These are phyloP conservation scores for Polyploca ridens DNA, from an alignment of 2,888 invertebrate species.

Conservation along the genomic window DNA sequence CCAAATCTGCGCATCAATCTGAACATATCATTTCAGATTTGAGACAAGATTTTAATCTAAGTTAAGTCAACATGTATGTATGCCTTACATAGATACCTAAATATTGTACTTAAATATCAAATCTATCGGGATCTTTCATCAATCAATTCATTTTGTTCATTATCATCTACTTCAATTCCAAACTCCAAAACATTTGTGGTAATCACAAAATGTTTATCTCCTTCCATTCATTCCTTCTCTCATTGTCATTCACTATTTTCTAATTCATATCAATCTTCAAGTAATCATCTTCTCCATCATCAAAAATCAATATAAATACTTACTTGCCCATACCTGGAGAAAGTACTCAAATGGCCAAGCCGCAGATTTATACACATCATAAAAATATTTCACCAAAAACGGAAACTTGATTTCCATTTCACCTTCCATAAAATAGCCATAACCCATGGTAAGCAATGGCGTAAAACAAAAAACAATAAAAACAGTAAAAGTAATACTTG, in stretches of 20 bases:
- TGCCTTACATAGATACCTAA: too few species aligned
- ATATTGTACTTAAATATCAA: too few species aligned
- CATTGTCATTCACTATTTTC: neutral
- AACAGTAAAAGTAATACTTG: constrained; percentile 37
- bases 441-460: constrained; percentile 51
- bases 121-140: too few species aligned
- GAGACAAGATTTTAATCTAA: too few species aligned
- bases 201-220: neutral
- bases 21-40: too few species aligned
- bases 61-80: too few species aligned
- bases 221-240: neutral
- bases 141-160: too few species aligned
- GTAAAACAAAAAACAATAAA: constrained; percentile 48
- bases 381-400: constrained; percentile 57
- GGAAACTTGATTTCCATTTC: constrained; percentile 50
- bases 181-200: too few species aligned
- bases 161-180: too few species aligned
- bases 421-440: constrained; percentile 47
- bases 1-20: too few species aligned
- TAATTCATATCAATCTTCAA: neutral
- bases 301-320: constrained; percentile 25
- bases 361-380: constrained; percentile 46
- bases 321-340: constrained; percentile 62
- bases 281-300: neutral
- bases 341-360: constrained; percentile 57